Conservation (phyloP, 2,113 vertebrate species). For the Tychaedon coryphoeus region DNA sequence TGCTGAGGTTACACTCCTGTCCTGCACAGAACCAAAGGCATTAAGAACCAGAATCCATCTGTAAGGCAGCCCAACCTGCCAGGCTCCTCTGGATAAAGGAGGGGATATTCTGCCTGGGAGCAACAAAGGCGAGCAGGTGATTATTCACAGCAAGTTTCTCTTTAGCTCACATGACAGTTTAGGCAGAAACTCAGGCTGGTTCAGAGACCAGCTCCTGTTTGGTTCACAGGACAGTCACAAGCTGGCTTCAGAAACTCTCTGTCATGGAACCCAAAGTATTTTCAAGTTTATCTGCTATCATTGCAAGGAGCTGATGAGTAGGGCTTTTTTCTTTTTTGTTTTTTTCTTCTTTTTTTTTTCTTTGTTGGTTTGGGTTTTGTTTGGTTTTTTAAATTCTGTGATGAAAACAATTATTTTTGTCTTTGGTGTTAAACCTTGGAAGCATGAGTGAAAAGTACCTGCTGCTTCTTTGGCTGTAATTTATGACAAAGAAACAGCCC, state of each 20-base stretch:
- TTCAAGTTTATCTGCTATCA: background rate
- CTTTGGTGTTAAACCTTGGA: constrained; percentile 60
- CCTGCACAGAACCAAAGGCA: background rate
- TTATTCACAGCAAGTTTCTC: background rate
- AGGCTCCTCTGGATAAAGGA: background rate
- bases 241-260: background rate
- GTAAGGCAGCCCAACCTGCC: background rate
- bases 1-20: background rate
- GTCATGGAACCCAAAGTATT: background rate
- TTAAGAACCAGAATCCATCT: background rate
- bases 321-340: rapidly evolving
- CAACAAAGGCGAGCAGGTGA: background rate
- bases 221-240: background rate
- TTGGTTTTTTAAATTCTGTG: background rate
- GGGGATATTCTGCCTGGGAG: background rate
- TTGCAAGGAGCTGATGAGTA: background rate
- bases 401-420: background rate
- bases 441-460: constrained; percentile 35
- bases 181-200: background rate
- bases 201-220: background rate
- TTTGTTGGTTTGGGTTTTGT: background rate
- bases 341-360: background rate
- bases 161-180: background rate
- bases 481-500: constrained; percentile 1
- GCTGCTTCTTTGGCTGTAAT: constrained; percentile 36